Percentiles rank a stretch among this genome's conserved stretches.
phyloP scores from a whole-genome alignment of 1,140 invertebrate genomes.

The Caenorhabditis brenneri region DNA sequence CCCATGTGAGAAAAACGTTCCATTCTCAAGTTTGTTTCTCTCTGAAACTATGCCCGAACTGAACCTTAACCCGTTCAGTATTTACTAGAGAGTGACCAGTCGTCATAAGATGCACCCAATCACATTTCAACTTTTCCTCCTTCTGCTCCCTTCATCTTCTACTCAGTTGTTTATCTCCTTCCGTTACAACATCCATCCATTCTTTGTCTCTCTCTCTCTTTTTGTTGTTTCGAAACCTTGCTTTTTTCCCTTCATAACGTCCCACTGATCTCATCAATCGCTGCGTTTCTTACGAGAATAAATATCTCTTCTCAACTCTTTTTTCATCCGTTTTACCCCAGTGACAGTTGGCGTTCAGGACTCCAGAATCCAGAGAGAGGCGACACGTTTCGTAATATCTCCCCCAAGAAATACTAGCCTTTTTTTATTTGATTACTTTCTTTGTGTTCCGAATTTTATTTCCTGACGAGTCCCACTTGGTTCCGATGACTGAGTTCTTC shows the following conservation, averaged over 20 bases:
- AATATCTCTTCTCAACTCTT: neutral
- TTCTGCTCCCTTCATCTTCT: no score
- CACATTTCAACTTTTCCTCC: conserved; percentile 1
- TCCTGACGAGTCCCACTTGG: neutral
- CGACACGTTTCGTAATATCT: conserved; percentile 1
- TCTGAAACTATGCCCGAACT: neutral
- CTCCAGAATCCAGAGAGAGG: neutral
- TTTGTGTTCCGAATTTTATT: neutral
- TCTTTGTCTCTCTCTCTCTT: neutral
- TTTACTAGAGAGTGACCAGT: neutral
- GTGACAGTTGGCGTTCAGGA: neutral
- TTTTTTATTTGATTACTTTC: neutral
- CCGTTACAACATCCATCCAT: neutral
- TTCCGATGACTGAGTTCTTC: neutral
- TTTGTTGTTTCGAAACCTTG: conserved; percentile 6
- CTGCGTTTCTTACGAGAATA: neutral
- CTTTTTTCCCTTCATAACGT: neutral
- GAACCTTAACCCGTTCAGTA: neutral
- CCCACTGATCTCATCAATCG: neutral
- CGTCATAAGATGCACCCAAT: neutral
- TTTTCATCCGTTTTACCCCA: neutral
- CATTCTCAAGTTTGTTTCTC: no score
- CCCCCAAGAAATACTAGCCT: neutral
- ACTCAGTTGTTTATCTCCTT: neutral
- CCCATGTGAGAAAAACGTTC: no score